Conservation (phyloP, 2,113 vertebrate genomes). For the Colius striatus region DNA sequence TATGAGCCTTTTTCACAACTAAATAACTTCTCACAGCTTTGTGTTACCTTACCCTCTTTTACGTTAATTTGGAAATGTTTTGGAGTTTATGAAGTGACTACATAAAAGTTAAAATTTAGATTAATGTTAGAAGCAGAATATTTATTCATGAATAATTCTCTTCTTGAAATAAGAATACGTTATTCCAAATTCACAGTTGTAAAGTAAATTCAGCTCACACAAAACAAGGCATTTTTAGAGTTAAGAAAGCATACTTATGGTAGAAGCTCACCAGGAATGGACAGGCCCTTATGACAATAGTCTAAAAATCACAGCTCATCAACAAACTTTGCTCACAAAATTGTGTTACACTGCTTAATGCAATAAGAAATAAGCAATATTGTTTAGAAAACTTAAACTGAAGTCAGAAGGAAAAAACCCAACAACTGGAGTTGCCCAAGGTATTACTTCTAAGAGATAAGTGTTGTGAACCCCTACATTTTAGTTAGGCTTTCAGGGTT, state of each 20-base stretch:
- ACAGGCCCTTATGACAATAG: background rate
- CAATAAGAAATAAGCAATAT: background rate
- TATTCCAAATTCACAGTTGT: background rate
- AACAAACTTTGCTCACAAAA: background rate
- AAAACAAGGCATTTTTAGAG: background rate
- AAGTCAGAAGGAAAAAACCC: background rate
- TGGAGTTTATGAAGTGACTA: background rate
- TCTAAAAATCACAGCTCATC: background rate
- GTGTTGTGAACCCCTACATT: background rate
- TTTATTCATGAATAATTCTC: background rate
- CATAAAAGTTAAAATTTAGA: background rate
- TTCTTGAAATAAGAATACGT: background rate
- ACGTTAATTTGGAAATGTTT: background rate
- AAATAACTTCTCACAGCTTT: background rate
- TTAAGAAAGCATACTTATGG: background rate
- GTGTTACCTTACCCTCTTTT: background rate
- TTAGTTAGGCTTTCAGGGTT: background rate
- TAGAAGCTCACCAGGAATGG: background rate
- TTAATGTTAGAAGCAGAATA: background rate
- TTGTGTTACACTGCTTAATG: background rate
- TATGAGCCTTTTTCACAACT: background rate
- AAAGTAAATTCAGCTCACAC: background rate
- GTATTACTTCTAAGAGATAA: background rate
- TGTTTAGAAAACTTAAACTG: rapidly evolving
- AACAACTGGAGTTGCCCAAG: background rate